Evolutionary conservation across 2,797 vertebrate species (phyloP), one percentile per base, ranked within the genome.

Genomic region (Toxotes lorentzi): DNA sequence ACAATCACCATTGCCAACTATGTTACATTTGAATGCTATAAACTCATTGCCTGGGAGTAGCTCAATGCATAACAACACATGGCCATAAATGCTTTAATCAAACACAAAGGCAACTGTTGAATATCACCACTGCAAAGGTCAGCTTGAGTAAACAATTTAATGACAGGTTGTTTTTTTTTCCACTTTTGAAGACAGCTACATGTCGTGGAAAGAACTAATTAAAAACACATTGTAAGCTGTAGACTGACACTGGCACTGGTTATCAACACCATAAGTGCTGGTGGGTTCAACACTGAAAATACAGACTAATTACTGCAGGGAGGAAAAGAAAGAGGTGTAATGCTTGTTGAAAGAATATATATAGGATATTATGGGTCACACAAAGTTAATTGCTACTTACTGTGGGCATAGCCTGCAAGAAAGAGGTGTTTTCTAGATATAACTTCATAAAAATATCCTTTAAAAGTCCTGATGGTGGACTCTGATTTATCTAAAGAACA

Each of bases 61-160:
- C 66, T 67, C 23, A n/a, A 69, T 54, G 30, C 59, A 51, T 32
- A 68, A 73, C 71, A 87, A 76, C 86, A 88, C 65, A 87, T 71
- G 79, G 76, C 47, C 27, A 21, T 84, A 80, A 89, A 76, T 51
- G 63, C 53, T 88, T 81, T 81, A 87, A 92, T 86, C 74, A 87
- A 58, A 67, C 83, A 73, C 78, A 88, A 81, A 86, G 30, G 66
- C 76, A 86, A 84, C 71, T 67, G 82, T 56, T 80, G 78, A 76
- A 59, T 60, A 83, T 84, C 83, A 83, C 41, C 54, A 41, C 71
- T 45, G 72, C 60, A 92, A 92, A 92, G 87, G 83, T 91, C 87
- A 74, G 73, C 70, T 27, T 90, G 76, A 84, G 73, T 90, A 89
- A 93, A 92, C 90, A 90, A 54, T 74, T 86, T 88, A 87, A 90